phyloP scores from a whole-genome alignment of 2,797 vertebrate genomes.

The Macrochelys suwanniensis region DNA sequence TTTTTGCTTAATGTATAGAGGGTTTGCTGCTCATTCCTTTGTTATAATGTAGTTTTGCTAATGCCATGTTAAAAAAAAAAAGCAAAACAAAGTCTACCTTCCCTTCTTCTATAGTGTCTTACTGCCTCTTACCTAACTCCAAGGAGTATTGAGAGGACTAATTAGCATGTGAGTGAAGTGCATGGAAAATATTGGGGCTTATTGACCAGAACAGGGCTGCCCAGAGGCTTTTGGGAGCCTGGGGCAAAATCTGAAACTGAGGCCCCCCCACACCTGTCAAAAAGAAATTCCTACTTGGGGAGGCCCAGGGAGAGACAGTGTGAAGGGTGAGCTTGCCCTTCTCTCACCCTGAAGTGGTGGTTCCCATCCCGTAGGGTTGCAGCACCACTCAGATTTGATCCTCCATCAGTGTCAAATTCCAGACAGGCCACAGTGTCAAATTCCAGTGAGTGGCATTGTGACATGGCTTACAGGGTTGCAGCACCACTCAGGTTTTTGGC shows the following conservation, averaged over 20 bases:
- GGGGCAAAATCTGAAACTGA: background rate
- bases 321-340: background rate
- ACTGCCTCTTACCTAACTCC: background rate
- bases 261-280: too few species aligned
- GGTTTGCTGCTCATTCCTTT: background rate
- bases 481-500: too few species aligned
- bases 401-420: too few species aligned
- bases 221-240: background rate
- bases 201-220: background rate
- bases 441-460: background rate
- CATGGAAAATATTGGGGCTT: slow-evolving; percentile 58
- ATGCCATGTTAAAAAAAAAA: background rate
- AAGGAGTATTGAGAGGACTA: slow-evolving; percentile 8
- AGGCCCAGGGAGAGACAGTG: background rate
- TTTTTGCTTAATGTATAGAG: slow-evolving; percentile 6
- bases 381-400: background rate
- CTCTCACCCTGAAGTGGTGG: background rate
- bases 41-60: slow-evolving; percentile 30
- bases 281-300: background rate
- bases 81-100: background rate
- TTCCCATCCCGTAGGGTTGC: too few species aligned
- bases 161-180: background rate
- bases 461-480: background rate
- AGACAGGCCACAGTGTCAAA: too few species aligned
- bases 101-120: background rate